phyloP scores from a whole-genome alignment of 2,113 vertebrate genomes.

The Tichodroma muraria region DNA sequence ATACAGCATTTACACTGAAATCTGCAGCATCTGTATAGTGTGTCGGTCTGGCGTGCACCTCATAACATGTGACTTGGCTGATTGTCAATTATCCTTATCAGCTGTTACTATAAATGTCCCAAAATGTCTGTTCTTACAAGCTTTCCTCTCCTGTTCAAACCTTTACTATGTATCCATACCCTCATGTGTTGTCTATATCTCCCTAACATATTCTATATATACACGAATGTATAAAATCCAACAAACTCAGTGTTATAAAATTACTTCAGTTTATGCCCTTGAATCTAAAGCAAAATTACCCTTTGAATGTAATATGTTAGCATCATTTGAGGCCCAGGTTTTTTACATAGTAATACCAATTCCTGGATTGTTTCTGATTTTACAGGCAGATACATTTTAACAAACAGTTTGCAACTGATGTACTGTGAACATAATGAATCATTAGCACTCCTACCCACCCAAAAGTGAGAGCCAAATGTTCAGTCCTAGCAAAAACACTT shows the following conservation, averaged over 20 bases:
- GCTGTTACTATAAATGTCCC: background rate
- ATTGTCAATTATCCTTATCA: background rate
- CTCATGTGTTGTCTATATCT: rapidly evolving
- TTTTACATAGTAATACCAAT: background rate
- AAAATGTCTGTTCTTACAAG: background rate
- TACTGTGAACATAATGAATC: background rate
- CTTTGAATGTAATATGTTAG: background rate
- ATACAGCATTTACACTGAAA: background rate
- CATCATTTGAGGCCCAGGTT: rapidly evolving
- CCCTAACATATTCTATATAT: rapidly evolving
- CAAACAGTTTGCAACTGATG: background rate
- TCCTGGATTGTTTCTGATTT: background rate
- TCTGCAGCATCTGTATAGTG: rapidly evolving
- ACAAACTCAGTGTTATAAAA: background rate
- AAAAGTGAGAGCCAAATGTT: background rate
- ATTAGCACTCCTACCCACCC: background rate
- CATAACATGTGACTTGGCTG: background rate
- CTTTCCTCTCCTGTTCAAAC: background rate
- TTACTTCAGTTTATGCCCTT: background rate
- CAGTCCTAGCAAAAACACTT: background rate
- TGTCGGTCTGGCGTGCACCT: background rate
- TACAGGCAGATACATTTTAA: background rate
- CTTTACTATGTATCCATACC: background rate
- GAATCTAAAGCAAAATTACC: background rate
- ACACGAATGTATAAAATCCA: background rate